phyloP scores from a whole-genome alignment of 2,113 vertebrate species.

The Sprattus sprattus region DNA sequence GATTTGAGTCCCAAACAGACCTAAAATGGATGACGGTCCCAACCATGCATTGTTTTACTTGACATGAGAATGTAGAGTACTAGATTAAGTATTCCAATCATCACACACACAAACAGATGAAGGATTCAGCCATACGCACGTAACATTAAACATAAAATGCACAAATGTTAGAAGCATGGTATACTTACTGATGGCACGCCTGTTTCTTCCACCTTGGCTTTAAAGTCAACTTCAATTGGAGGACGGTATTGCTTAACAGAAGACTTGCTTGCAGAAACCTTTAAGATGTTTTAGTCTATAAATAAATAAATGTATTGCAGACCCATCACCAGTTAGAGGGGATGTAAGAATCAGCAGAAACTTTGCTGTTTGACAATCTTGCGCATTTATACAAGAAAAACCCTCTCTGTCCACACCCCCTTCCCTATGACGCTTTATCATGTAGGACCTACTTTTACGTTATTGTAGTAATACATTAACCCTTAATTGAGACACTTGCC shows the following conservation, averaged over 20 bases:
- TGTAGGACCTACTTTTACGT: conserved; percentile 69
- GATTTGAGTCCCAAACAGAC: background rate
- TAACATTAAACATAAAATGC: background rate
- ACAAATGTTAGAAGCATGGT: conserved; percentile 29
- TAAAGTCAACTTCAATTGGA: background rate
- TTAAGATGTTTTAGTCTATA: background rate
- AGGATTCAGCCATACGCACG: conserved; percentile 12
- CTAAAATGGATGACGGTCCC: conserved; percentile 44
- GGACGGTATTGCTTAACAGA: background rate
- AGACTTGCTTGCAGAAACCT: background rate
- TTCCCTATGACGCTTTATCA: conserved; percentile 45
- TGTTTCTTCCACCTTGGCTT: background rate
- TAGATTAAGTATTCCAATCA: background rate
- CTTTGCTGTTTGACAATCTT: conserved; percentile 73
- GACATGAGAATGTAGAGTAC: background rate
- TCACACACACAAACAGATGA: conserved; percentile 10
- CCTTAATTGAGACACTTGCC: background rate
- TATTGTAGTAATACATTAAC: conserved; percentile 28
- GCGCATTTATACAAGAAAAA: conserved; percentile 75
- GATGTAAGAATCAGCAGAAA: conserved; percentile 61
- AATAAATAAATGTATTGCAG: background rate
- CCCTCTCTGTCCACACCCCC: conserved; percentile 63
- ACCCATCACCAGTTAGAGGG: conserved; percentile 42
- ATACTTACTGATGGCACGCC: conserved; percentile 55
- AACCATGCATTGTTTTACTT: conserved; percentile 30